Evolutionary conservation across 2,797 vertebrate genomes (phyloP).

Genomic region (Phaenicophaeus curvirostris): DNA sequence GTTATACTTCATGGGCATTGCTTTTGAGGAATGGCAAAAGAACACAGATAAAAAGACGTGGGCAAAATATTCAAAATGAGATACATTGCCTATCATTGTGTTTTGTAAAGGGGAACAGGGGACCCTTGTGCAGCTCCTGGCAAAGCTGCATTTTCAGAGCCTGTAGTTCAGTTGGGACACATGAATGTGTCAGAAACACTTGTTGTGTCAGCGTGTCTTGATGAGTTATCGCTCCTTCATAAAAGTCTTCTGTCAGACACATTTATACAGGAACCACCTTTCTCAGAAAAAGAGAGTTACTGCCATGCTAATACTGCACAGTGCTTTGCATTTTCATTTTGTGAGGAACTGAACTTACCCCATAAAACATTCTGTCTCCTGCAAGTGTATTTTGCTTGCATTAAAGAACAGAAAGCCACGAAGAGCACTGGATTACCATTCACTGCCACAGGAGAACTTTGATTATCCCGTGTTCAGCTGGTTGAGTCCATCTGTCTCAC

Average conservation of each 20-base stretch:
- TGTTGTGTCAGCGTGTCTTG: background rate
- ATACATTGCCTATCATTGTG: accelerated
- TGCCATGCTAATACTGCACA: background rate
- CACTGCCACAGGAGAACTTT: background rate
- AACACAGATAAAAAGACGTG: background rate
- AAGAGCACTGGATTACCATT: background rate
- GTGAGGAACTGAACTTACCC: background rate
- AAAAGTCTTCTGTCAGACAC: background rate
- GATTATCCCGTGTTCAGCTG: accelerated
- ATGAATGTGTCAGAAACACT: accelerated
- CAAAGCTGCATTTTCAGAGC: background rate
- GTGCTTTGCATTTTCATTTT: background rate
- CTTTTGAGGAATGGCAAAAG: background rate
- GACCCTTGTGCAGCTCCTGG: background rate
- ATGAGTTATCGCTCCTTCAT: background rate
- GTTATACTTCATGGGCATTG: accelerated
- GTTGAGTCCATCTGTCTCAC: background rate
- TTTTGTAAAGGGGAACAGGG: too few relatives aligned
- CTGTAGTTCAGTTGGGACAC: too few relatives aligned
- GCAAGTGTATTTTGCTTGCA: accelerated
- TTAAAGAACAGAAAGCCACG: background rate
- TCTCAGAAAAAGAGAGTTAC: background rate
- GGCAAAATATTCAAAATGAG: accelerated
- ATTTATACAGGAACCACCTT: background rate
- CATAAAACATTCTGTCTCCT: background rate